phyloP scores from a whole-genome alignment of 2,888 invertebrate genomes.

The Macrophya annulata region DNA sequence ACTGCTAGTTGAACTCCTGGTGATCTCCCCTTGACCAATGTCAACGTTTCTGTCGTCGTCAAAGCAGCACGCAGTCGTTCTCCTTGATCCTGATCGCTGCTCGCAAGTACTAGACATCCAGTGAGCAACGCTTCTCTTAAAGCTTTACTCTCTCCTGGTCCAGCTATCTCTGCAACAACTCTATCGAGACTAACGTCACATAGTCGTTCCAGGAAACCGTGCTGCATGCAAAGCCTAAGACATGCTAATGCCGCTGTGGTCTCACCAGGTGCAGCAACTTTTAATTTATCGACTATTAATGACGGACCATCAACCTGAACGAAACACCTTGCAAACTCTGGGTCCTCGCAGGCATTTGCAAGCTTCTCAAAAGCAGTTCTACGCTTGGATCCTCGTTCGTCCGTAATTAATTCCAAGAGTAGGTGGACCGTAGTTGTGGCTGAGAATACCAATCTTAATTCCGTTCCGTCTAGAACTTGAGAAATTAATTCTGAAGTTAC shows the following conservation, averaged over 20 bases:
- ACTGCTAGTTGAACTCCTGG: constrained; percentile 54
- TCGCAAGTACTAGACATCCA: constrained; percentile 44
- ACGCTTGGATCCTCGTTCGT: constrained; percentile 46
- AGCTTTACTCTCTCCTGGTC: constrained; percentile 53
- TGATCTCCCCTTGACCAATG: constrained; percentile 46
- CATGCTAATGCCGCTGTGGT: constrained; percentile 54
- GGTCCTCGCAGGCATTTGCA: constrained; percentile 56
- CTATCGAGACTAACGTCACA: constrained; percentile 50
- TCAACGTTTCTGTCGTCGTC: constrained; percentile 51
- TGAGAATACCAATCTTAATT: constrained; percentile 55
- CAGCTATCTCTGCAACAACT: constrained; percentile 55
- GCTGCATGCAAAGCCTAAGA: constrained; percentile 56
- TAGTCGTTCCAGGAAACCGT: constrained; percentile 50
- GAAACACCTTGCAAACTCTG: constrained; percentile 55
- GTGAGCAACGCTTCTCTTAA: constrained; percentile 52
- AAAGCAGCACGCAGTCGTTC: constrained; percentile 39
- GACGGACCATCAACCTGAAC: constrained; percentile 47
- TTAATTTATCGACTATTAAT: constrained; percentile 41
- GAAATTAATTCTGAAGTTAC: constrained; percentile 53
- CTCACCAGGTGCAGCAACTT: constrained; percentile 35
- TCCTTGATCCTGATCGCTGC: constrained; percentile 30
- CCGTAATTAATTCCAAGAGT: constrained; percentile 51
- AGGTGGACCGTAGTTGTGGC: constrained; percentile 46
- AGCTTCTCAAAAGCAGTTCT: constrained; percentile 47
- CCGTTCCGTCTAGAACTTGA: constrained; percentile 55